Base-by-base conservation (phyloP, 2,888 invertebrate species). In the Epistrophe grossulariae region DNA sequence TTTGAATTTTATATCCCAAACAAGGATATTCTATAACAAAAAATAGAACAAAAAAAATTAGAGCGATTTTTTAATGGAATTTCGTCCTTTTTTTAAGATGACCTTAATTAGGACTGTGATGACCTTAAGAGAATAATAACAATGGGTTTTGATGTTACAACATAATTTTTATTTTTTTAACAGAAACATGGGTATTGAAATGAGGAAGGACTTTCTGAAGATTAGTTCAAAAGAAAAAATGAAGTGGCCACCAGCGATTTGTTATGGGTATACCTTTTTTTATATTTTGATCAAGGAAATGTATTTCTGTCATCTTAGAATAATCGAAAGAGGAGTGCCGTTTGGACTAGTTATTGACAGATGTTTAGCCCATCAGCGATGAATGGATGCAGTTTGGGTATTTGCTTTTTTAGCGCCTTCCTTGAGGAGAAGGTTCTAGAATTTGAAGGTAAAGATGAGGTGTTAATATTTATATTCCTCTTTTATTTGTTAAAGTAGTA, bases 71-170 rank as follows among this genome's bases (percentile, higher is more conserved):
- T 79, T 87, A 82, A 60, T 76, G 45, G 66, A 35, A 64, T 73
- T 78, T 73, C 48, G 48, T 50, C 19, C 17, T 55, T 78, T 79
- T 79, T 80, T 74, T 40, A 62, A 19, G 62, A 76, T 87, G 79
- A 87, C 87, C 87, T 87, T 87, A 87, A 87, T 87, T 87, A 87
- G 87, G 82, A 79, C 66, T 43, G 87, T 72, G 87, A 79, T 87
- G 87, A 87, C 83, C 87, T 83, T 15, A 43, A 15, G 13, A 8
- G n/a, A 50, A 40, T 24, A 2, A 3, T 24, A 68, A 83, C 83
- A 87, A 87, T 55, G 71, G 55, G n/a, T 31, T 66, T 59, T 70
- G 68, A 40, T 82, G 79, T 87, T 68, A 87, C 87, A 83, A 79
- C 87, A 83, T 87, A 79, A 87, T 87, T 87, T 87, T 83, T 76